Percentiles rank a stretch among this genome's conserved stretches.
These are phyloP conservation scores for Chrysomela aeneicollis DNA, from an alignment of 2,888 invertebrate species.

Conservation along the genomic window DNA sequence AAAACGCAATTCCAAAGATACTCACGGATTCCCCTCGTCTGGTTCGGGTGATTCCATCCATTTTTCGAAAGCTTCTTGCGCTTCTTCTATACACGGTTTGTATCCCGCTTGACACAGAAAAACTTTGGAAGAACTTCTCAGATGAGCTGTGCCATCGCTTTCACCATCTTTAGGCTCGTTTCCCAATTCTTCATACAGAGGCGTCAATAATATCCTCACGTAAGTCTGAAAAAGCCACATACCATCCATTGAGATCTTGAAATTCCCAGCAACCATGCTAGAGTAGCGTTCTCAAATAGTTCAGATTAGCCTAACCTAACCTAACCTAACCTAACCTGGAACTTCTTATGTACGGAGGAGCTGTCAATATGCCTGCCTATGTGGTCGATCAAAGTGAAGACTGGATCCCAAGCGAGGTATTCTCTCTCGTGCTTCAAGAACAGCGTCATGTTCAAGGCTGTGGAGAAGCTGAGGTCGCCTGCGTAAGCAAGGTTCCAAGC, in stretches of 20 bases:
- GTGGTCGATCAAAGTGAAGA: conserved; percentile 85
- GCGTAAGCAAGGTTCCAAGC: conserved; percentile 78
- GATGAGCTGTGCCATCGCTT: conserved; percentile 72
- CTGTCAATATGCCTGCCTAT: conserved; percentile 77
- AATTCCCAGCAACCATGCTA: no score
- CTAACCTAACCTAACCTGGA: no score
- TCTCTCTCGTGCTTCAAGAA: conserved; percentile 77
- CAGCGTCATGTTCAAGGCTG: conserved; percentile 81
- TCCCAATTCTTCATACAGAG: conserved; percentile 75
- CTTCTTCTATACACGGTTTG: conserved; percentile 78
- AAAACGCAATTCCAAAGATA: conserved; percentile 21
- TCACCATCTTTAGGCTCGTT: conserved; percentile 66
- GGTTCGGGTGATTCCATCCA: conserved; percentile 81
- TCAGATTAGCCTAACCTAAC: no score
- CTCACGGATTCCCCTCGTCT: conserved; percentile 83
- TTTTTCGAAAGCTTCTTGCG: conserved; percentile 73
- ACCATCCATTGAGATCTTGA: no score
- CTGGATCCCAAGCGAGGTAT: conserved; percentile 82
- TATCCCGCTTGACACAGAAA: conserved; percentile 81
- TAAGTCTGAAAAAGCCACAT: conserved; percentile 69
- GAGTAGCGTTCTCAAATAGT: no score
- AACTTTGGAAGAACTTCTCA: conserved; percentile 72
- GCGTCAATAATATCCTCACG: conserved; percentile 72
- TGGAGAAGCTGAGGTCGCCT: conserved; percentile 77
- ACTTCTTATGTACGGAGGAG: conserved; percentile 72